Conservation (phyloP, 2,113 vertebrate genomes). For the Etheostoma spectabile region DNA sequence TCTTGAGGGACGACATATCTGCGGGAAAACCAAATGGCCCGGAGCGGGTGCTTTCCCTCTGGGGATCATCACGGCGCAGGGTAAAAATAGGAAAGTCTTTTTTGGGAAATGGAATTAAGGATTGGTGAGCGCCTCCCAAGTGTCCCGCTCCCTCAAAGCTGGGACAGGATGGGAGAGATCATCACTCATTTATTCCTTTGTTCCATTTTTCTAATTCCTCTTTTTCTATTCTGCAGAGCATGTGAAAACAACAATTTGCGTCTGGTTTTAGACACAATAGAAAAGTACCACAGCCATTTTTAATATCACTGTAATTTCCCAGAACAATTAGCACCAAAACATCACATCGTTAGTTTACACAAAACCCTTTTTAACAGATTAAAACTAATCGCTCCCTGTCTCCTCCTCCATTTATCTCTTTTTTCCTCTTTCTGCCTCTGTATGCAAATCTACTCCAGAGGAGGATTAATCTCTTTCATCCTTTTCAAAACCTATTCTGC, state of each 20-base stretch:
- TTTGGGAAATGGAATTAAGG: constrained; percentile 72
- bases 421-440: background rate
- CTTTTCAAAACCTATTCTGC: constrained; percentile 22
- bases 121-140: constrained; percentile 68
- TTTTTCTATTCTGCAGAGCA: constrained; percentile 22
- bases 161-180: constrained; percentile 45
- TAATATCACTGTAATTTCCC: constrained; percentile 56
- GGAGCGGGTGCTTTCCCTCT: constrained; percentile 81
- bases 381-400: constrained; percentile 32
- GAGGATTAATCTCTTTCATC: constrained; percentile 53
- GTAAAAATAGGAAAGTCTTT: constrained; percentile 82
- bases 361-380: constrained; percentile 21
- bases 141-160: constrained; percentile 50
- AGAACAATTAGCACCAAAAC: constrained; percentile 47
- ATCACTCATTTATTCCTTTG: constrained; percentile 58
- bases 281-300: constrained; percentile 41
- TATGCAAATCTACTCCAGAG: constrained; percentile 30
- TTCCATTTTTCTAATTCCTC: constrained; percentile 26
- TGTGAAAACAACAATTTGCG: constrained; percentile 64
- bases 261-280: constrained; percentile 59
- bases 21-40: constrained; percentile 78
- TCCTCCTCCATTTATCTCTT: background rate
- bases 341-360: constrained; percentile 36
- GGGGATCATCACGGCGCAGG: constrained; percentile 69
- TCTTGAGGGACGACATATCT: constrained; percentile 82